Base-by-base conservation (phyloP, 2,888 invertebrate species). In the Pristionchus mayeri region DNA sequence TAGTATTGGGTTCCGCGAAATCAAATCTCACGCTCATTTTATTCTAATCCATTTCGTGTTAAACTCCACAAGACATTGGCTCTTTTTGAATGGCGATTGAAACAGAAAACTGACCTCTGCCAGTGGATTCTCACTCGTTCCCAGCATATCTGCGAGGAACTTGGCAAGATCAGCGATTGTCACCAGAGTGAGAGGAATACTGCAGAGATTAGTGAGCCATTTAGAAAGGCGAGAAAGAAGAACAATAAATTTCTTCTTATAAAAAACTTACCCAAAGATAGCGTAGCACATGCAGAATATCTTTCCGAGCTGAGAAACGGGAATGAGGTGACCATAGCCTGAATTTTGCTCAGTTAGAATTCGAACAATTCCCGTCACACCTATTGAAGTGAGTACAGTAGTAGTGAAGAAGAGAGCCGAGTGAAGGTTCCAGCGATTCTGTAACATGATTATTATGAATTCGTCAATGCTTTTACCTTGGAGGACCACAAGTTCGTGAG, bases 91-190 rank as follows among this genome's bases (percentile, higher is more conserved):
- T 18, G 1, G 4, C 1, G n/a, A 54, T 21, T 40, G 7, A 21
- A 37, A 71, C 40, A 40, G n/a, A 37, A 11, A 48, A 50, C 30
- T 52, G 2, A 85, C 87, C 83, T 87, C 87, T 24, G 87, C 87
- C 21, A 87, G 50, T 18, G 87, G 87, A 71, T 87, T 85, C 40
- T 87, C 86, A n/a, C 84, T 83, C 44, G 84, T 85, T 27, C 86
- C 86, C n/a, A 89, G 67, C 80, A 90, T 79, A 71, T 91, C 91
- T 0, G 90, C 88, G n/a, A 92, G 87, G 86, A 92, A 92, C 80
- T 92, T 92, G 18, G 92, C 91, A 13, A 92, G 87, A 84, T 92
- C 92, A 9, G 92, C 92, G 30, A 92, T 92, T 16, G 92, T 92
- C 27, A 92, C 90, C n/a, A 92, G 86, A 18, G 92, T 92, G 27